These are phyloP conservation scores for Epinotia ramella DNA, from an alignment of 2,888 invertebrate genomes.

Conservation along the genomic window DNA sequence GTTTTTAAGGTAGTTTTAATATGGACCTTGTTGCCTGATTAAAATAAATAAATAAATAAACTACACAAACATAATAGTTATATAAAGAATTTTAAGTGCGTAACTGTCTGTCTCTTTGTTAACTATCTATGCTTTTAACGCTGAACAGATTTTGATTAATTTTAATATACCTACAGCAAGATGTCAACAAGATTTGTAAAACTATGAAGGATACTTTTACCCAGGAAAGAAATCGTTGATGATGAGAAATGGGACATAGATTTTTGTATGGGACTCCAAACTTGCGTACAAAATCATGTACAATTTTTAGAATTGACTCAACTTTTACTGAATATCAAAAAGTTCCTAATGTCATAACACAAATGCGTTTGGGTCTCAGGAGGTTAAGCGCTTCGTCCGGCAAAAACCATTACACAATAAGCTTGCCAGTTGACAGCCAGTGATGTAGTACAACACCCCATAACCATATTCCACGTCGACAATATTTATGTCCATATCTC, in stretches of 20 bases:
- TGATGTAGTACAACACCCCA: conserved; percentile 18
- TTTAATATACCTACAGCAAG: no score
- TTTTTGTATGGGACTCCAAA: background rate
- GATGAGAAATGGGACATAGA: background rate
- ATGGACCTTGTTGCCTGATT: no score
- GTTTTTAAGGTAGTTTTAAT: no score
- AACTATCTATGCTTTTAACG: background rate
- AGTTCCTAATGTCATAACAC: no score
- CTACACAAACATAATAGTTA: no score
- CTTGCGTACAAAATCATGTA: no score
- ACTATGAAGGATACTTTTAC: background rate
- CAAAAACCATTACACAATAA: conserved; percentile 3
- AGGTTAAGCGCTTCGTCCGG: background rate
- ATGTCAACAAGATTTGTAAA: no score
- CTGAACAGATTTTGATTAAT: background rate
- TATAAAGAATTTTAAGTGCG: no score
- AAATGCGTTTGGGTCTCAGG: no score
- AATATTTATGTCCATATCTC: conserved; percentile 28
- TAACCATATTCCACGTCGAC: conserved; percentile 24
- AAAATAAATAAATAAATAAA: no score
- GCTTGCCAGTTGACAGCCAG: background rate
- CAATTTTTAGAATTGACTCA: no score
- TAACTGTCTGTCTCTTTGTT: background rate
- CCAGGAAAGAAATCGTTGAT: background rate
- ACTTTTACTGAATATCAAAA: no score